A percentile compares a stretch with the other conserved stretches of the same genome.
These are phyloP conservation scores for Metacarcinus magister DNA, from an alignment of 2,888 invertebrate genomes.

Conservation along the genomic window DNA sequence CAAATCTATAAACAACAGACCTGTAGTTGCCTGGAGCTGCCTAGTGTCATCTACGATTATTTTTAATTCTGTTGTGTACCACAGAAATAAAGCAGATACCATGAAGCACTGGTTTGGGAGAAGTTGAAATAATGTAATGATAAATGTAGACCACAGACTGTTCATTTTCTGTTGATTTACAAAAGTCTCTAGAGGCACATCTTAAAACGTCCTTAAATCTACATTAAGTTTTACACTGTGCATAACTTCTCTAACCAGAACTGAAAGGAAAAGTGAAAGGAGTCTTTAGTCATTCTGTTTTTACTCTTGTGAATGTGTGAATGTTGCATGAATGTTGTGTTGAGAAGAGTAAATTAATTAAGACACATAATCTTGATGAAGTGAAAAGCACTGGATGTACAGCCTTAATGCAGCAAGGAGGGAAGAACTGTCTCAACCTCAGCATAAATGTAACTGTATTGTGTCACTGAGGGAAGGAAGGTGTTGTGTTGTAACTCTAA, in stretches of 20 bases:
- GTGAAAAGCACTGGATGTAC: slow-evolving; percentile 18
- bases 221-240: slow-evolving; percentile 63
- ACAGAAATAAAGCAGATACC: slow-evolving; percentile 51
- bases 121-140: background rate
- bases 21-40: slow-evolving; percentile 58
- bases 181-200: slow-evolving; percentile 70
- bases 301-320: background rate
- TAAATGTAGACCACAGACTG: slow-evolving; percentile 58
- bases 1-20: slow-evolving; percentile 50
- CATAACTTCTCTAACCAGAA: slow-evolving; percentile 41
- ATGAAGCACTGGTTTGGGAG: background rate
- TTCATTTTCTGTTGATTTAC: slow-evolving; percentile 59
- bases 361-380: background rate
- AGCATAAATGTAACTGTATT: slow-evolving; percentile 32
- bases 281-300: background rate
- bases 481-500: background rate
- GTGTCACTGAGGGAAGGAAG: background rate
- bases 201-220: slow-evolving; percentile 68
- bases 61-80: slow-evolving; percentile 10
- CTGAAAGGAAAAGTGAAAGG: background rate
- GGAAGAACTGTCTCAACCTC: background rate
- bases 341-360: background rate
- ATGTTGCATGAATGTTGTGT: background rate
- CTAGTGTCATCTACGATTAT: slow-evolving; percentile 44
- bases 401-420: background rate